Evolutionary conservation across 2,888 invertebrate genomes (phyloP).

Genomic region (Lasioglossum malachurum): DNA sequence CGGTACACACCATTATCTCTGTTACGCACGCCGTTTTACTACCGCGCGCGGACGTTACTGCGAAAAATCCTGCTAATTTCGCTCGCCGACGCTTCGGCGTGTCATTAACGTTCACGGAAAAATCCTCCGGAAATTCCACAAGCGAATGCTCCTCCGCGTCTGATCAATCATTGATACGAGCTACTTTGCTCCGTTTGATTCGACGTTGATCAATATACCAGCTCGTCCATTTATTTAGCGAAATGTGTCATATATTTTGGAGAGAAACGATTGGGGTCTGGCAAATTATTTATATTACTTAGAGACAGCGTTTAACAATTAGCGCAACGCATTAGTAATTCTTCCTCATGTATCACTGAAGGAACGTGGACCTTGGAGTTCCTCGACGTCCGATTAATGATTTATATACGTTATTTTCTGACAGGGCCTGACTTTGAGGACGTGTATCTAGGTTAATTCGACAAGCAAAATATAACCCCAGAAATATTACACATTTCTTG

Average conservation of each 20-base stretch:
- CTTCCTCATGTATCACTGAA: not conserved
- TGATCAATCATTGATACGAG: not conserved
- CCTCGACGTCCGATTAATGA: not conserved
- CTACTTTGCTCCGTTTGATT: not conserved
- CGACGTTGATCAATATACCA: not conserved
- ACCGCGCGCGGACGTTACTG: not conserved
- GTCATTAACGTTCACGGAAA: not conserved
- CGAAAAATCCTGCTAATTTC: not conserved
- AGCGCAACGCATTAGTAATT: not conserved
- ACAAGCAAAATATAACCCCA: no score
- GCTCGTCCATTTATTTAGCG: not conserved
- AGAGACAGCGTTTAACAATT: not conserved
- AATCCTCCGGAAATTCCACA: not conserved
- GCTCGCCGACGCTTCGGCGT: not conserved
- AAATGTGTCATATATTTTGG: not conserved
- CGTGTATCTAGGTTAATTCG: no score
- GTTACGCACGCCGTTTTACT: not conserved
- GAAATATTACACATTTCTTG: not conserved
- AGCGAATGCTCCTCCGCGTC: not conserved
- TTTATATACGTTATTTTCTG: not conserved
- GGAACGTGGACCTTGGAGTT: not conserved
- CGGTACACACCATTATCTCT: constrained; percentile 7
- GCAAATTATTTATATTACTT: no score
- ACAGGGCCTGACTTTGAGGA: not conserved
- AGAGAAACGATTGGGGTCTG: no score